These are phyloP conservation scores for Polydrusus tereticollis DNA, from an alignment of 2,888 invertebrate genomes.

Conservation along the genomic window DNA sequence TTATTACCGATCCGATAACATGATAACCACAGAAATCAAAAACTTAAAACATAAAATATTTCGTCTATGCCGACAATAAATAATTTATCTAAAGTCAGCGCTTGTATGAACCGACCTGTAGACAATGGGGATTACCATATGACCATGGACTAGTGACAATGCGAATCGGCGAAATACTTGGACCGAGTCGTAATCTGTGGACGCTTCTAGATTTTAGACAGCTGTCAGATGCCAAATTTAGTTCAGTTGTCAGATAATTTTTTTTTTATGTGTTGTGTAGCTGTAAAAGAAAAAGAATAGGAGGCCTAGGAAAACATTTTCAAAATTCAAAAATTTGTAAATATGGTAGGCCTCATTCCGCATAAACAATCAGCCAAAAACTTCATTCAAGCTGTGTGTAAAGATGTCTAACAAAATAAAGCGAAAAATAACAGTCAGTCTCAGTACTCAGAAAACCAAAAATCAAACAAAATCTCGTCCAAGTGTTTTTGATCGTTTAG, in stretches of 20 bases:
- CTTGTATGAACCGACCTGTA: no score
- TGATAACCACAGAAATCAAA: no score
- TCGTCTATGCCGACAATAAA: no score
- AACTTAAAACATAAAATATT: no score
- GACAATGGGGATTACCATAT: no score
- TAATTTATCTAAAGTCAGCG: no score
- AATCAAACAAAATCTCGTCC: constrained; percentile 74
- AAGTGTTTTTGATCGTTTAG: constrained; percentile 87
- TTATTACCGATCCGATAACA: no score
- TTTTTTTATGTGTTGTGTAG: neutral
- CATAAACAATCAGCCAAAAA: constrained; percentile 29
- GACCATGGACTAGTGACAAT: no score
- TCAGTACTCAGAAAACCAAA: constrained; percentile 69
- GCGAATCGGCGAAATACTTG: no score
- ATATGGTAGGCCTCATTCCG: constrained; percentile 43
- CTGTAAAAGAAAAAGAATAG: neutral
- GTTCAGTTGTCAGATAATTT: neutral
- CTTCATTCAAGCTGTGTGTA: constrained; percentile 52
- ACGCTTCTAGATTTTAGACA: no score
- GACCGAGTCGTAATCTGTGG: no score
- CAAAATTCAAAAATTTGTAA: constrained; percentile 29
- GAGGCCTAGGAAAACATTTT: neutral
- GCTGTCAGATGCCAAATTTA: neutral
- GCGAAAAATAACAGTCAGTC: constrained; percentile 83
- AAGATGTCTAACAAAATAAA: constrained; percentile 79